Evolutionary conservation across 2,797 vertebrate genomes (phyloP), one percentile per base, ranked within the genome.

Genomic region (Hypotaenidia okinawae): DNA sequence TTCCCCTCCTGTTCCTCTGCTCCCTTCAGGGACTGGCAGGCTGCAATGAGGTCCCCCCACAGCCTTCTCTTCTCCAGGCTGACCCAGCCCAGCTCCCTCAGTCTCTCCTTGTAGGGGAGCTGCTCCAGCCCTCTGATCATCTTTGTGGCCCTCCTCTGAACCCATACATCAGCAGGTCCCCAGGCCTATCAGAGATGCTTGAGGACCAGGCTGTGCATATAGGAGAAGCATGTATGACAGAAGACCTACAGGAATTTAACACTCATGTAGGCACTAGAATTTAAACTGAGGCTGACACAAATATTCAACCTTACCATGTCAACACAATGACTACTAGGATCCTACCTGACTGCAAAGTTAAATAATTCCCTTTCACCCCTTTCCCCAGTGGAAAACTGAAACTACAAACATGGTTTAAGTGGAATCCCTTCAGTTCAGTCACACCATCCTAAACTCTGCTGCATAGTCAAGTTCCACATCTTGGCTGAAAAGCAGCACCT

Each of bases 391-490:
- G 49, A 62, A 82, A 75, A 32, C 30, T 25, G 11, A 45, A 68
- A 39, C 5, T 30, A 33, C 45, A 45, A 33, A 33, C 30, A 19
- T 23, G 9, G 11, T 66, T 64, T 64, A 57, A 79, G 35, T 13
- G 30, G 41, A 18, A 19, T 16, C 23, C 10, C 10, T 43, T 32
- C 58, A n/a, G 66, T 28, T 59, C 37, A 52, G 0, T 17, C 27
- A n/a, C 32, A 39, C 22, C 33, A 13, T 35, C 4, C 17, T 69
- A 57, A 82, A 27, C 8, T 55, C 8, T 1, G 0, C 6, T 19
- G 18, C 3, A 11, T 22, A n/a, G 22, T 21, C 58, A 47, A 69
- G 22, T 30, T n/a, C 11, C 32, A 25, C 28, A 52, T 58, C 23
- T 28, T 35, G 21, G 19, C 23, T 45, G 27, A 64, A 51, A 64